Evolutionary conservation across 64 coral and sea anemone species (phyloP), one percentile per base, ranked within the genome.

Genomic region (Porites lutea): DNA sequence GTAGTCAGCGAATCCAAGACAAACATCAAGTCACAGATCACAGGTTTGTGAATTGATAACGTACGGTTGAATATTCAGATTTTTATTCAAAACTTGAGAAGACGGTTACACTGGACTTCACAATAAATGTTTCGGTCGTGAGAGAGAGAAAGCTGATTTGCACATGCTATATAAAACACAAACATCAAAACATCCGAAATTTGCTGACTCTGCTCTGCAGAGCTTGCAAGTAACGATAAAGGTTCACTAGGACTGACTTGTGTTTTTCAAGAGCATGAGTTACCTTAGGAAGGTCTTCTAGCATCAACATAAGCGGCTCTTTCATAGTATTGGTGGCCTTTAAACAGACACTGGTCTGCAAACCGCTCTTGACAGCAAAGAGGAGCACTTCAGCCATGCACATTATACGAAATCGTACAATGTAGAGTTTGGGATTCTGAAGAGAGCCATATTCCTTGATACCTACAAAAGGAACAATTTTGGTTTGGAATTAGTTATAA

Each of bases 401-500:
- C 64, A 90, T 53, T 22, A 90, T 57, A 66, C 88, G 88, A 82
- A 69, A 90, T n/a, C 88, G 78, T 45, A 90, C 59, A 4, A 49
- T 71, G 51, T 72, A 90, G 19, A 61, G 62, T 46, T 90, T 90
- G 16, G 88, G 88, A 78, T 71, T 82, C 46, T 79, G 64, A 59
- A 90, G 88, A 3, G 88, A 90, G 10, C 88, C 88, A 50, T n/a
- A 76, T 16, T 76, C 73, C 73, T 76, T 52, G 8, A 76, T n/a
- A 49, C 73, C 73, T 76, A 76, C 4, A n/a, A 48, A 48, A 6
- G 19, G n/a, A 52, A 16, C 2, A 16, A 9, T 57, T 9, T 57
- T 57, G 54, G 16, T 76, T 52, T 5, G 44, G 27, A 37, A 37
- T 37, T 37, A 37, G 27, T 37, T 37, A 37, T 1, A 37, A 37